Evolutionary conservation across 1,140 invertebrate species (phyloP).

Genomic region (Potamilus streckersoni): DNA sequence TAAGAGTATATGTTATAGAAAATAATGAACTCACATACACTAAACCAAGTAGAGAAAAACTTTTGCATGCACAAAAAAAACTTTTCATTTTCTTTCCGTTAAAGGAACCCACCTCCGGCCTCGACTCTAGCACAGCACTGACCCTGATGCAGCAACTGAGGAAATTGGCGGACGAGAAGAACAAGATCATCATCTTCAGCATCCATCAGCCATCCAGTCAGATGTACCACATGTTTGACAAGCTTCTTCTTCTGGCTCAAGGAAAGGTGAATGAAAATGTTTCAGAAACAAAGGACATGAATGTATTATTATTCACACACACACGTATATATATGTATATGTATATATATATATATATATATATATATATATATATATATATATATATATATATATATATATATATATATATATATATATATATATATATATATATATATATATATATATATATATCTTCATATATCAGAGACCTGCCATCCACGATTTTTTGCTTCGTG

Average conservation of each 20-base stretch:
- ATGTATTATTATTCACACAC: no score
- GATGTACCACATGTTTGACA: conserved; percentile 89
- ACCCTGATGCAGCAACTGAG: conserved; percentile 81
- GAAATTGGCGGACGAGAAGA: conserved; percentile 78
- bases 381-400: no score
- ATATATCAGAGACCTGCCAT: no score
- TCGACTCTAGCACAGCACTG: conserved; percentile 85
- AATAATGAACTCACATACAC: background rate
- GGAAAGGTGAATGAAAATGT: conserved; percentile 70
- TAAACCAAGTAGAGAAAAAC: background rate
- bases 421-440: no score
- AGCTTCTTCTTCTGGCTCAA: conserved; percentile 80
- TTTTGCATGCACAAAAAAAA: no score
- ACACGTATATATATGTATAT: no score
- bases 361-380: no score
- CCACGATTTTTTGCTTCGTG: no score
- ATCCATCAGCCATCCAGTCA: conserved; percentile 89
- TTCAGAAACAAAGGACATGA: background rate
- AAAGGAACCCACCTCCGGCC: conserved; percentile 86
- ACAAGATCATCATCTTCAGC: conserved; percentile 84
- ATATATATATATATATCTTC: no score
- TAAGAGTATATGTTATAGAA: no score
- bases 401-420: no score
- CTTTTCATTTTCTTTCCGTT: conserved; percentile 6
- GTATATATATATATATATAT: no score